Evolutionary conservation across 2,888 invertebrate species (phyloP).

Genomic region (Dione vanillae): DNA sequence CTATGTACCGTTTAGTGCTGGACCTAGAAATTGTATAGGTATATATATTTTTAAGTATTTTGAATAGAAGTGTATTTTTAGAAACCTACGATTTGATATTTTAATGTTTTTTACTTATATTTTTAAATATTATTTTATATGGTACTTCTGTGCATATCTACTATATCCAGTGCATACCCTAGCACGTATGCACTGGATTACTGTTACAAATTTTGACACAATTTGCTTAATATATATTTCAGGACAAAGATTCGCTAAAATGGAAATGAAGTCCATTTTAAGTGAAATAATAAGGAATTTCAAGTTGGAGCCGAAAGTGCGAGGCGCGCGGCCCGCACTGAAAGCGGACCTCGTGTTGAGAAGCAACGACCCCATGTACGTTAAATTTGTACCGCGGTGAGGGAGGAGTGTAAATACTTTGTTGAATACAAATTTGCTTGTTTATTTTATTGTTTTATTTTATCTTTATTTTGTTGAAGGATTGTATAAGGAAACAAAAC

Average conservation of each 20-base stretch:
- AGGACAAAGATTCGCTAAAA: conserved; percentile 88
- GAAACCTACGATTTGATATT: too few relatives aligned
- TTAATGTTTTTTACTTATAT: too few relatives aligned
- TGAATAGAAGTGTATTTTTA: too few relatives aligned
- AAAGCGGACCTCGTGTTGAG: conserved; percentile 78
- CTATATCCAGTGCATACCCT: too few relatives aligned
- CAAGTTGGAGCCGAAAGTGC: conserved; percentile 73
- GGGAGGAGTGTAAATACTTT: neutral
- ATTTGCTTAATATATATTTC: conserved; percentile 35
- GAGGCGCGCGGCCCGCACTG: conserved; percentile 69
- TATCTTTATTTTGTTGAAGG: neutral
- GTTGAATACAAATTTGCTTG: neutral
- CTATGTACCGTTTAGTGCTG: conserved; percentile 87
- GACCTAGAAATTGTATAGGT: conserved; percentile 88
- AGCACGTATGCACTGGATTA: neutral
- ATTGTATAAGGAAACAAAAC: too few relatives aligned
- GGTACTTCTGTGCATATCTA: too few relatives aligned
- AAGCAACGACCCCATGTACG: conserved; percentile 65
- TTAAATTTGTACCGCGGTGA: conserved; percentile 56
- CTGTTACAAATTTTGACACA: neutral
- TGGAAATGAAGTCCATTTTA: conserved; percentile 86
- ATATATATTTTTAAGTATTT: too few relatives aligned
- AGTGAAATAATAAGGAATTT: conserved; percentile 82
- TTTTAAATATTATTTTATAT: too few relatives aligned
- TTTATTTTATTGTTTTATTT: neutral